Base-by-base conservation (phyloP, 1,140 invertebrate genomes). In the Ceratitis capitata region DNA sequence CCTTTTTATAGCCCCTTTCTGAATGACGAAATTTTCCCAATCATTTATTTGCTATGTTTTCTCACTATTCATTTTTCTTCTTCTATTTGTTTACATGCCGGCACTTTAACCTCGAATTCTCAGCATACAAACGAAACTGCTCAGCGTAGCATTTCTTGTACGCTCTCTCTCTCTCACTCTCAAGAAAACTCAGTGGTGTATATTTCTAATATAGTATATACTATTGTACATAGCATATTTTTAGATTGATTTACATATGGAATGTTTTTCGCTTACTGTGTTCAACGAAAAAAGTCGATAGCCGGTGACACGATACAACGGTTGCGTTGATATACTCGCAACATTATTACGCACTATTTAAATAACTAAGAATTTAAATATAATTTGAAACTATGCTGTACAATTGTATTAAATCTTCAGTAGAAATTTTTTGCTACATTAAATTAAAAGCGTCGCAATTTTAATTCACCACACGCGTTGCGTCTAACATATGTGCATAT, bases 91-190 rank as follows among this genome's bases (percentile, higher is more conserved):
- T 78, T 78, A 26, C 39, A 10, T 23, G n/a, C 69, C 69, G 69
- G 69, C 69, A 78, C 32, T n/a, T 78, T 78, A 78, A 45, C 69
- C 69, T 78, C 69, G 35, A 78, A 78, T 78, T 78, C 32, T 78
- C 35, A 78, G 69, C n/a, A 42, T 6, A 47, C 45, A 78, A 78
- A 78, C 69, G 45, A 78, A 78, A 12, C 4, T 78, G 69, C n/a
- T 78, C n/a, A 78, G 42, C 7, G 23, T 12, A 26, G 69, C n/a
- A 23, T 45, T 23, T 47, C 23, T 23, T 45, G 19, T 78, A 39
- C 19, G 39, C 69, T 47, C 69, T 78, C 69, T 10, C 1, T 0
- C 19, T 19, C 69, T 47, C 69, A 45, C 69, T 10, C 1, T 0
- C 39, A 78, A 78, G 39, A 26, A 45, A 45, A 26, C n/a, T 12